phyloP scores from a whole-genome alignment of 2,797 vertebrate genomes.

The Cichlasoma orientale region DNA sequence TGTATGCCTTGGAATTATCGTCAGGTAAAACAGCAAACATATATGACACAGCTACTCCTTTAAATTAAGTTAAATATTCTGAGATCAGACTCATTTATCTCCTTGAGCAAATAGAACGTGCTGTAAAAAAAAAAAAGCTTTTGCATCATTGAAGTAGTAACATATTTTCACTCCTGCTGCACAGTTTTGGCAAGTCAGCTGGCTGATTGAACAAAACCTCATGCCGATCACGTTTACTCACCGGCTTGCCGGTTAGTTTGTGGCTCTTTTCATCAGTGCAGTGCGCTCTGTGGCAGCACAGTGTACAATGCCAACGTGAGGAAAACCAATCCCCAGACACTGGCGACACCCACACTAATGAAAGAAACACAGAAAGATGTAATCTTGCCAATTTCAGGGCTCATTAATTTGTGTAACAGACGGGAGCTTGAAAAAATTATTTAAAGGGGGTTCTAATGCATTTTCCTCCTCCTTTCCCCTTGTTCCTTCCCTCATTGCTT shows the following conservation, averaged over 20 bases:
- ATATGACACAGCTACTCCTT: background rate
- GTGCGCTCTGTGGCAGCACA: background rate
- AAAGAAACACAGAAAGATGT: conserved; percentile 57
- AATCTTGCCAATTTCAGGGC: conserved; percentile 73
- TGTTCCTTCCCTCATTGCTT: background rate
- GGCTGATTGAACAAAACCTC: conserved; percentile 34
- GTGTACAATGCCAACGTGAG: conserved; percentile 28
- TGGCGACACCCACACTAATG: conserved; percentile 51
- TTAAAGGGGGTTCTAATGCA: conserved; percentile 43
- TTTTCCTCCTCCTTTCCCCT: conserved; percentile 4
- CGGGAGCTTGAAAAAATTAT: conserved; percentile 59
- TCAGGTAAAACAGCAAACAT: background rate
- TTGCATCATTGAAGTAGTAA: conserved; percentile 21
- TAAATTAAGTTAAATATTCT: background rate
- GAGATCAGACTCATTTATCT: background rate
- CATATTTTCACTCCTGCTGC: conserved; percentile 4
- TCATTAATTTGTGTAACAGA: conserved; percentile 73
- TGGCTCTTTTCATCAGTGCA: conserved; percentile 35
- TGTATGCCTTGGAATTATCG: background rate
- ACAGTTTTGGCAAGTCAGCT: conserved; percentile 43
- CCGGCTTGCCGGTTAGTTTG: conserved; percentile 42
- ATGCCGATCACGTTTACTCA: conserved; percentile 54
- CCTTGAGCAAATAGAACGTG: background rate
- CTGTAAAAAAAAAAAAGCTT: conserved; percentile 21
- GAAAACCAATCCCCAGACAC: conserved; percentile 48